Percentiles rank a stretch among this genome's conserved stretches.
Conservation (phyloP, 37 sponge, comb jelly and placozoan genomes). For the Tethya wilhelma region DNA sequence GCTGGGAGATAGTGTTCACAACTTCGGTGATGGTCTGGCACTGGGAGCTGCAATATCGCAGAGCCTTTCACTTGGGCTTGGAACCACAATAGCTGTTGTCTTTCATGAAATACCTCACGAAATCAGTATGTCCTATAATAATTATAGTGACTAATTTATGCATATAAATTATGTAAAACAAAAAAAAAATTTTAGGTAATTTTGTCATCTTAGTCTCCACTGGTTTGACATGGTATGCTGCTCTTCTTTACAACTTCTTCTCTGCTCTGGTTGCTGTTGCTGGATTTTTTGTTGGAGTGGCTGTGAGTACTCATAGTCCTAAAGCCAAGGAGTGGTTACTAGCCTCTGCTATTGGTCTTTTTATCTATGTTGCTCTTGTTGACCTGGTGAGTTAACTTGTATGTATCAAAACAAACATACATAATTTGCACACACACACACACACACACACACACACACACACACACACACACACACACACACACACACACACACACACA, state of each 20-base stretch:
- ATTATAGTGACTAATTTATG: too few relatives aligned
- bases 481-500: too few relatives aligned
- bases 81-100: slow-evolving; percentile 68
- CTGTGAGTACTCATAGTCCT: slow-evolving; percentile 39
- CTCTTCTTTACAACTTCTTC: slow-evolving; percentile 76
- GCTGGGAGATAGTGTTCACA: slow-evolving; percentile 77
- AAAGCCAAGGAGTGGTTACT: slow-evolving; percentile 69
- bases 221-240: slow-evolving; percentile 76
- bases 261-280: slow-evolving; percentile 67
- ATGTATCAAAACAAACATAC: too few relatives aligned
- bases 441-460: too few relatives aligned
- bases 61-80: slow-evolving; percentile 74
- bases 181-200: too few relatives aligned
- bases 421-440: too few relatives aligned
- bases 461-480: too few relatives aligned
- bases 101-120: slow-evolving; percentile 87
- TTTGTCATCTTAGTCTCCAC: slow-evolving; percentile 78
- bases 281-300: slow-evolving; percentile 80
- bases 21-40: slow-evolving; percentile 89
- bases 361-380: slow-evolving; percentile 76
- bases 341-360: slow-evolving; percentile 69
- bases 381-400: slow-evolving; percentile 58
- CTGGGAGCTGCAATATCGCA: slow-evolving; percentile 76
- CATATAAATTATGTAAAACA: too few relatives aligned
- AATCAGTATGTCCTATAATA: too few relatives aligned